These are phyloP conservation scores for Dryobates pubescens DNA, from an alignment of 2,797 vertebrate genomes.

Conservation along the genomic window DNA sequence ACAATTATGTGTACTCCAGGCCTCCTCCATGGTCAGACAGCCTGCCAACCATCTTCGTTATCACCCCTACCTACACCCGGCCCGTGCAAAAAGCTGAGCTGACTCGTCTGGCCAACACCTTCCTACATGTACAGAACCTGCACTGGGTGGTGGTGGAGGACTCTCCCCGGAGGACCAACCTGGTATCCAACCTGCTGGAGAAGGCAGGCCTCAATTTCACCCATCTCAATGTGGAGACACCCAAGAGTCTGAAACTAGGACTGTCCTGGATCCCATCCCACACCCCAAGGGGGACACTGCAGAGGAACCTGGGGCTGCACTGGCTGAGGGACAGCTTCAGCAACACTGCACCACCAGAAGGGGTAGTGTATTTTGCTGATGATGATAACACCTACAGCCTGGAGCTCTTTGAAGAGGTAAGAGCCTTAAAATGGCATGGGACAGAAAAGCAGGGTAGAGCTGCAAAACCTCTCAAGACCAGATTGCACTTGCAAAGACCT, in stretches of 20 bases:
- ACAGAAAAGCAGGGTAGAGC: not conserved
- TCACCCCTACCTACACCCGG: conserved; percentile 76
- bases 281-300: conserved; percentile 80
- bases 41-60: conserved; percentile 73
- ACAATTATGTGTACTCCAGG: conserved; percentile 75
- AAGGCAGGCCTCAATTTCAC: conserved; percentile 83
- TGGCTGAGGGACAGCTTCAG: conserved; percentile 80
- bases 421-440: not conserved
- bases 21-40: conserved; percentile 75
- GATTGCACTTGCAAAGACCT: not conserved
- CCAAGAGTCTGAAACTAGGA: conserved; percentile 78
- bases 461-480: not conserved
- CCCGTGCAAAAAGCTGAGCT: conserved; percentile 84
- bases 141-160: conserved; percentile 85
- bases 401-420: conserved; percentile 96
- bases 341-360: conserved; percentile 69
- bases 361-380: conserved; percentile 95
- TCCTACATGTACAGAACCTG: conserved; percentile 81
- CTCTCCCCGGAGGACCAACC: conserved; percentile 76
- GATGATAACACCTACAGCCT: conserved; percentile 98
- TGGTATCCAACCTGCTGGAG: conserved; percentile 81
- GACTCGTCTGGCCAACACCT: conserved; percentile 82
- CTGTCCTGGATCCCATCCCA: conserved; percentile 79
- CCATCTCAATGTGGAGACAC: conserved; percentile 79
- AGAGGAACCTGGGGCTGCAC: conserved; percentile 81